A percentile compares a stretch with the other conserved stretches of the same genome.
phyloP scores from a whole-genome alignment of 1,140 invertebrate species.

The Andricus grossulariae region DNA sequence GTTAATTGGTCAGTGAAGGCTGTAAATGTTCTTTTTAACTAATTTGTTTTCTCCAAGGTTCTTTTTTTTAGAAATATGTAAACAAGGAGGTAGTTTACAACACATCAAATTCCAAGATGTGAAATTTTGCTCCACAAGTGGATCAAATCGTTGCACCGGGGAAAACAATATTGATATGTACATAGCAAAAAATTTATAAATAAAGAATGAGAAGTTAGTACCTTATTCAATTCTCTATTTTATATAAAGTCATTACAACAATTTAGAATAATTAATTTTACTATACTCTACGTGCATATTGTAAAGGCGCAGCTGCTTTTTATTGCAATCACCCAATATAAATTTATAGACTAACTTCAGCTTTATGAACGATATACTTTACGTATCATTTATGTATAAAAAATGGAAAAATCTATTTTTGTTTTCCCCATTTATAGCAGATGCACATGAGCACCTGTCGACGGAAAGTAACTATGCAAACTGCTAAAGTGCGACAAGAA shows the following conservation, averaged over 20 bases:
- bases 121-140: too few species aligned
- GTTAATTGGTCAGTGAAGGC: too few species aligned
- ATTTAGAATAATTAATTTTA: not conserved
- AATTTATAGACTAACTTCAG: conserved; percentile 17
- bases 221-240: too few species aligned
- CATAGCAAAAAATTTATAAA: too few species aligned
- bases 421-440: conserved; percentile 55
- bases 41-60: too few species aligned
- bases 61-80: too few species aligned
- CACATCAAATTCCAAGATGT: too few species aligned
- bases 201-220: too few species aligned
- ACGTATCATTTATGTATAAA: conserved; percentile 32
- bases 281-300: not conserved
- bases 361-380: conserved; percentile 5
- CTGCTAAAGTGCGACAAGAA: conserved; percentile 31
- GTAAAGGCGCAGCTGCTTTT: conserved; percentile 3
- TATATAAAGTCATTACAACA: not conserved
- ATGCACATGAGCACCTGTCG: conserved; percentile 57
- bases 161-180: too few species aligned
- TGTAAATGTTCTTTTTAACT: too few species aligned
- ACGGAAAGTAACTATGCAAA: conserved; percentile 42
- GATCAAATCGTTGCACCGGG: too few species aligned
- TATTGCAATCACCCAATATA: not conserved
- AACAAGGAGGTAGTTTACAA: too few species aligned
- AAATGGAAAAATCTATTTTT: conserved; percentile 48